These are phyloP conservation scores for Brenthis ino DNA, from an alignment of 2,888 invertebrate species.

Conservation along the genomic window DNA sequence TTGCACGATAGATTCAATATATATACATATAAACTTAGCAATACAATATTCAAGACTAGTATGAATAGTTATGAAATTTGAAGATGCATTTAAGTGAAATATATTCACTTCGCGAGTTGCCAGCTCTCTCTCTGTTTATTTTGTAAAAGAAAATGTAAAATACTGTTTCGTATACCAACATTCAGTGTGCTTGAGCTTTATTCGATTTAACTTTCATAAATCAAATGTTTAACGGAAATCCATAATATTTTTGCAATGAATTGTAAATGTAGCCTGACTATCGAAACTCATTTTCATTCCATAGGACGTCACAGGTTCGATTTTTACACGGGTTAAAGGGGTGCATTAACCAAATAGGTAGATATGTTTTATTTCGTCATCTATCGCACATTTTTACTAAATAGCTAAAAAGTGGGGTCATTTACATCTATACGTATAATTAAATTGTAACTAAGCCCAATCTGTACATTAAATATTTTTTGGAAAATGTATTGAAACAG, in stretches of 20 bases:
- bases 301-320: too few species aligned
- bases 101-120: slow-evolving; percentile 15
- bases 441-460: too few species aligned
- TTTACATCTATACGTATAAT: too few species aligned
- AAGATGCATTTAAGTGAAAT: slow-evolving; percentile 16
- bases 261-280: background rate
- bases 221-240: background rate
- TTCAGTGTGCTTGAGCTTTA: slow-evolving; percentile 6
- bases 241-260: background rate
- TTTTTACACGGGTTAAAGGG: too few species aligned
- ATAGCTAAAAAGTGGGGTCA: too few species aligned
- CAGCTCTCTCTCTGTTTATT: slow-evolving; percentile 11
- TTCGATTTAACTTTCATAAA: background rate
- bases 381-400: too few species aligned
- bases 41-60: slow-evolving; percentile 11
- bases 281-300: background rate
- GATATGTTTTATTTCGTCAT: too few species aligned
- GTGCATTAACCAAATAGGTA: too few species aligned
- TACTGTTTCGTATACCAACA: background rate
- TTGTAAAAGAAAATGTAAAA: slow-evolving; percentile 9
- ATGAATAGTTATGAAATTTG: slow-evolving; percentile 22
- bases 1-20: slow-evolving; percentile 11
- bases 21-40: background rate
- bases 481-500: too few species aligned
- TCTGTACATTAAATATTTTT: too few species aligned